phyloP scores from a whole-genome alignment of 2,888 invertebrate species.

The Notodonta ziczac region DNA sequence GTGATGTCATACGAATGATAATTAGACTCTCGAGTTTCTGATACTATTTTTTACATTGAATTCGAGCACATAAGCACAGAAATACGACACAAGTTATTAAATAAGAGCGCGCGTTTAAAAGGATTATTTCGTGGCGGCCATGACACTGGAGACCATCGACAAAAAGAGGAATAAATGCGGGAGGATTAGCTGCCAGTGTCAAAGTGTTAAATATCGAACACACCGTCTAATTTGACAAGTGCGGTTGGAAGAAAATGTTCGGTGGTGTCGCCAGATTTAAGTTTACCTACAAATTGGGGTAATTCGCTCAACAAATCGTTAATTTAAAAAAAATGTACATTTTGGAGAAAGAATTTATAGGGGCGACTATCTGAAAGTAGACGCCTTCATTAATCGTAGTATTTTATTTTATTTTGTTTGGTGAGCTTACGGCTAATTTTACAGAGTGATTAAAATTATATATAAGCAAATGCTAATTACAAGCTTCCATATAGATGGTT shows the following conservation, averaged over 20 bases:
- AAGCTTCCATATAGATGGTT: too few relatives aligned
- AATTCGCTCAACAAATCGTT: neutral
- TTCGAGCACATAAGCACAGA: constrained; percentile 55
- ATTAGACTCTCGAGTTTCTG: constrained; percentile 46
- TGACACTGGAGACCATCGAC: constrained; percentile 70
- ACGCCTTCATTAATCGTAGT: too few relatives aligned
- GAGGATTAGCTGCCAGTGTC: constrained; percentile 83
- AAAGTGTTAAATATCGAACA: constrained; percentile 85
- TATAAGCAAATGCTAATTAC: too few relatives aligned
- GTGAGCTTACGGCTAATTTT: too few relatives aligned
- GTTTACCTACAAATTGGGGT: constrained; percentile 20
- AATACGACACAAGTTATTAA: constrained; percentile 75
- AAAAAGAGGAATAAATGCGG: constrained; percentile 74
- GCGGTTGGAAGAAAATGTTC: constrained; percentile 65
- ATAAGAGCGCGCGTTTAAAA: constrained; percentile 75
- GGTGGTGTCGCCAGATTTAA: constrained; percentile 26
- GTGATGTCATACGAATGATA: neutral
- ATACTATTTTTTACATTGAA: constrained; percentile 62
- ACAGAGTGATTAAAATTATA: too few relatives aligned
- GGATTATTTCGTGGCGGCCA: constrained; percentile 76
- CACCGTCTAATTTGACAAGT: constrained; percentile 81
- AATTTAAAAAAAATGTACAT: too few relatives aligned
- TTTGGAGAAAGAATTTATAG: too few relatives aligned
- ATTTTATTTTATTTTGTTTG: too few relatives aligned
- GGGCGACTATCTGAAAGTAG: too few relatives aligned